Conservation (phyloP, 2,888 invertebrate genomes). For the Bedellia somnulentella region DNA sequence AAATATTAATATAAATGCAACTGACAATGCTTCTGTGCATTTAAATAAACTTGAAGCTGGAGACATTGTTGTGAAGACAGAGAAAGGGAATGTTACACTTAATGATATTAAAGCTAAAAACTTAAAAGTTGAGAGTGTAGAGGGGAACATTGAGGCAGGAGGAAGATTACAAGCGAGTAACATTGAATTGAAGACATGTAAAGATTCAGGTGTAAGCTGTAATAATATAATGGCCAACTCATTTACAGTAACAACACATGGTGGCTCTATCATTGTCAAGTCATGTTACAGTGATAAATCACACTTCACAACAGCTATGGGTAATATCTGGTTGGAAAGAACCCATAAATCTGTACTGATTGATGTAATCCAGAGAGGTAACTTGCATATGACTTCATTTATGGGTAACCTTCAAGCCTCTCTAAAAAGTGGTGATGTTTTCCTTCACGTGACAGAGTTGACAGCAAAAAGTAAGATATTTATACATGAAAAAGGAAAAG, state of each 20-base stretch:
- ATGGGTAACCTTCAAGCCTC: conserved; percentile 44
- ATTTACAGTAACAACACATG: conserved; percentile 37
- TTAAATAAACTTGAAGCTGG: conserved; percentile 41
- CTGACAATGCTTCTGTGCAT: conserved; percentile 42
- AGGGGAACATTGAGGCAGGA: conserved; percentile 31
- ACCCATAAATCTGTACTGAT: conserved; percentile 41
- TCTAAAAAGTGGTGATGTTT: conserved; percentile 49
- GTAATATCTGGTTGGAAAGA: conserved; percentile 35
- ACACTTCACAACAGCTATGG: conserved; percentile 48
- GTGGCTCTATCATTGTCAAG: conserved; percentile 39
- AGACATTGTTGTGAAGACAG: conserved; percentile 45
- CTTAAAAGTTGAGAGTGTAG: conserved; percentile 37
- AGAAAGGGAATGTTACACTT: conserved; percentile 36
- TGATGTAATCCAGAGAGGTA: conserved; percentile 49
- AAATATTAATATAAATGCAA: conserved; percentile 42
- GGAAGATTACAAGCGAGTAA: conserved; percentile 37
- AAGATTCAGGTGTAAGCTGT: conserved; percentile 33
- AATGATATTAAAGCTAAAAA: conserved; percentile 38
- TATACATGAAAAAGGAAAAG: conserved; percentile 53
- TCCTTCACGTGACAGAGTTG: conserved; percentile 42
- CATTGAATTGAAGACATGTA: conserved; percentile 45
- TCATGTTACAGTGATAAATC: conserved; percentile 52
- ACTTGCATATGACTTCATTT: conserved; percentile 44
- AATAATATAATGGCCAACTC: conserved; percentile 45
- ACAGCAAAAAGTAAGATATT: conserved; percentile 50